Base-by-base conservation (phyloP, 2,888 invertebrate species). In the Endomychus coccineus region DNA sequence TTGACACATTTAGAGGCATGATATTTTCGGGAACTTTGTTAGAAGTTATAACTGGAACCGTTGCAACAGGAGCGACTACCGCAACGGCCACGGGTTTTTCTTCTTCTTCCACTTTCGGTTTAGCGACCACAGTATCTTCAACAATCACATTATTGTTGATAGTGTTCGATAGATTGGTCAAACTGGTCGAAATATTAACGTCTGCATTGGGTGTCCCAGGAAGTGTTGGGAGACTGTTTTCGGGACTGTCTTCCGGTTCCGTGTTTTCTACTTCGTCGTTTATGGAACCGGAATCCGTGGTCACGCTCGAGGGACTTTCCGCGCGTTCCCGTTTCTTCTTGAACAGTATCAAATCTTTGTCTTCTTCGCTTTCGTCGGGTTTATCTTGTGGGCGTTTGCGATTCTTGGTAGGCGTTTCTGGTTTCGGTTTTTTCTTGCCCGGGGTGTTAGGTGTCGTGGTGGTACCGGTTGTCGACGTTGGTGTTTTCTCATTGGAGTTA, bases 281-380 rank as follows among this genome's bases (percentile, higher is more conserved):
- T 29, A 84, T 78, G 24, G 88, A 82, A 54, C 85, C 87, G 54
- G 87, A 87, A 58, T 87, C 88, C 44, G 87, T 85, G 27, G 86
- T 86, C 42, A 86, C 75, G 58, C 87, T 88, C 24, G 83, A 80
- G 9, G 89, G 89, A 67, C 88, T 89, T 56, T 67, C 67, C 3
- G 66, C 59, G 27, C 66, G 44, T 31, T 67, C 66, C 21, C 75
- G 63, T 49, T 74, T 74, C 55, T 69, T 70, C 49, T 69, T 70
- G 40, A 62, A 61, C 41, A 60, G 50, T 13, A 64, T 57, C 14
- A 64, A 48, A 35, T 74, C 73, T 46, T 74, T 72, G 31, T 69
- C 69, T 25, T 59, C 60, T 28, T 58, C 62, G 29, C 58, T 59
- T 17, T 64, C 66, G 11, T 69, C 68, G 25, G 61, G 58, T 37